A percentile compares a stretch with the other conserved stretches of the same genome.
These are phyloP conservation scores for Caenorhabditis sulstoni DNA, from an alignment of 2,888 invertebrate species.

Conservation along the genomic window DNA sequence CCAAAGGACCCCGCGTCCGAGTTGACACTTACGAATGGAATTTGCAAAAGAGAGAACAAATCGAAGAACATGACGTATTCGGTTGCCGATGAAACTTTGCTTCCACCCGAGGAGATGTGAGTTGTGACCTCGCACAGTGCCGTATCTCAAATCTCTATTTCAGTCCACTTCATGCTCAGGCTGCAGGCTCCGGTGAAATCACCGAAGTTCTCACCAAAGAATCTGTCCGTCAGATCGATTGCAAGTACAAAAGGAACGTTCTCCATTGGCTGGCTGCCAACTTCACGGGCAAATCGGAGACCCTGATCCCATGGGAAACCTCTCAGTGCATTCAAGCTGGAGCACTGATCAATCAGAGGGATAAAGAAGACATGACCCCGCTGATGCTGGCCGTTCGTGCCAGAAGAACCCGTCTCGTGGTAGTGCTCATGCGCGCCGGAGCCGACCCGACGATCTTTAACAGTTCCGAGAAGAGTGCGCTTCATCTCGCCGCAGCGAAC, in stretches of 20 bases:
- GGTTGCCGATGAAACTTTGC: background rate
- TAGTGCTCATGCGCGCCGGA: constrained; percentile 16
- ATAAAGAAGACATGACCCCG: constrained; percentile 45
- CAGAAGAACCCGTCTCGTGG: constrained; percentile 18
- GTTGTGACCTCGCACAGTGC: no score
- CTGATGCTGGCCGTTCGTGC: constrained; percentile 47
- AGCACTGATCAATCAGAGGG: constrained; percentile 37
- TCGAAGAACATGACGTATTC: constrained; percentile 6
- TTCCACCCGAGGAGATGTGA: constrained; percentile 20
- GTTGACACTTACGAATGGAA: no score
- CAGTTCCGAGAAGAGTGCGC: constrained; percentile 58
- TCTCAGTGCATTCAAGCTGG: constrained; percentile 30
- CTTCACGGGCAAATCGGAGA: constrained; percentile 32
- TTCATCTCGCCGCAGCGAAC: constrained; percentile 67
- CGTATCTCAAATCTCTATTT: background rate
- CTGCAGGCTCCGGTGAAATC: constrained; percentile 11
- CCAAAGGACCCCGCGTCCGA: no score
- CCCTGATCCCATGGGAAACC: constrained; percentile 19
- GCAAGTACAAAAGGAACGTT: constrained; percentile 10
- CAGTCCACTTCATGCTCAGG: constrained; percentile 40
- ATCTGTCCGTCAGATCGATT: constrained; percentile 24
- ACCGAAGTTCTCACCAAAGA: background rate
- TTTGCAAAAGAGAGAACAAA: no score
- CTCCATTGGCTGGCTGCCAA: constrained; percentile 55
- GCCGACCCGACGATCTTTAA: constrained; percentile 67